A percentile compares a stretch with the other conserved stretches of the same genome.
Conservation (phyloP, 2,113 vertebrate species). For the Microcebus murinus region DNA sequence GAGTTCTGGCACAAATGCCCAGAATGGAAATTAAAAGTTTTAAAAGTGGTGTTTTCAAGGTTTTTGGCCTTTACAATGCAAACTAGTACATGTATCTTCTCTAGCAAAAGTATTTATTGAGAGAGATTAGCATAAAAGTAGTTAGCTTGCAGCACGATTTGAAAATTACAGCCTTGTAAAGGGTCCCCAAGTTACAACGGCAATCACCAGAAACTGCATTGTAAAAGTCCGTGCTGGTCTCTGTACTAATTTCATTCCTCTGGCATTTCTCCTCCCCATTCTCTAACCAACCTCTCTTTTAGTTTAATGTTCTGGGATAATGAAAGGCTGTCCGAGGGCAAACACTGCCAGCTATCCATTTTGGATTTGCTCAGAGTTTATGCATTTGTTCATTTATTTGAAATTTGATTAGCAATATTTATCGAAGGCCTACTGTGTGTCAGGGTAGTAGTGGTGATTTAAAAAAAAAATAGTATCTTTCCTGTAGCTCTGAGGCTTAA, state of each 20-base stretch:
- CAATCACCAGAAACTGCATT: not conserved
- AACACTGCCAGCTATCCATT: not conserved
- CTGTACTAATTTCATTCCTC: not conserved
- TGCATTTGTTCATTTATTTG: not conserved
- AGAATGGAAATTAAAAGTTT: not conserved
- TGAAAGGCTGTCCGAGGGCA: not conserved
- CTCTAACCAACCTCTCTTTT: not conserved
- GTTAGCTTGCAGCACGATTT: conserved; percentile 60
- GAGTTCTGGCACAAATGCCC: not conserved
- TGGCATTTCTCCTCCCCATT: not conserved
- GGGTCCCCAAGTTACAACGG: conserved; percentile 46
- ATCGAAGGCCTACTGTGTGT: not conserved
- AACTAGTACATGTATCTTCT: conserved; percentile 30
- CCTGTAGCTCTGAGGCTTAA: not conserved
- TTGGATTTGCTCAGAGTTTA: conserved; percentile 23
- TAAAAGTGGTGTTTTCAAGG: conserved; percentile 38
- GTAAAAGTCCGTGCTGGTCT: conserved; percentile 37
- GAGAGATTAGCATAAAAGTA: conserved; percentile 68
- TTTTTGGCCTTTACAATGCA: conserved; percentile 30
- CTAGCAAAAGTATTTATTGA: conserved; percentile 45
- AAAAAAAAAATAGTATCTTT: not conserved
- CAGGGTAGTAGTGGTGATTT: not conserved
- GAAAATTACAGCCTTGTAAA: conserved; percentile 71
- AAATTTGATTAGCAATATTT: not conserved
- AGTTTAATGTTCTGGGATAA: conserved; percentile 40